A percentile compares a stretch with the other conserved stretches of the same genome.
phyloP scores from a whole-genome alignment of 2,113 vertebrate species.

The Elgaria multicarinata region DNA sequence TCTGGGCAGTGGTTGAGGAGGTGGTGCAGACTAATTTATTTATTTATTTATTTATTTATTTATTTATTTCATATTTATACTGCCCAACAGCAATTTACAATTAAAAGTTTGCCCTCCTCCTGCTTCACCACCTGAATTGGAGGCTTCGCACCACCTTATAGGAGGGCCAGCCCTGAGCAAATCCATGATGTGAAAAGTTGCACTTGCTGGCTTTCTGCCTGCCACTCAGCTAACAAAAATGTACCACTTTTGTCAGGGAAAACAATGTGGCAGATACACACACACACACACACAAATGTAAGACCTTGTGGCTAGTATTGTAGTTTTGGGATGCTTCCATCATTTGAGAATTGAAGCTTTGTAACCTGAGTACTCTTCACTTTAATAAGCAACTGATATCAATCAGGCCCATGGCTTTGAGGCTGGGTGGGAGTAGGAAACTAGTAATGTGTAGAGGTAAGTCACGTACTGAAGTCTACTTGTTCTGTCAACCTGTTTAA shows the following conservation, averaged over 20 bases:
- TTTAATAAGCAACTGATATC: rapidly evolving
- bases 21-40: too few species aligned
- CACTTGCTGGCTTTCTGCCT: not conserved
- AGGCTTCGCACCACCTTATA: too few species aligned
- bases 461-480: rapidly evolving
- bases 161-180: not conserved
- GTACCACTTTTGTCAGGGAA: not conserved
- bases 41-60: too few species aligned
- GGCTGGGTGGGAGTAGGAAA: not conserved
- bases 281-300: too few species aligned
- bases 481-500: rapidly evolving
- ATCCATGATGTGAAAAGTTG: not conserved
- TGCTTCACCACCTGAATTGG: too few species aligned
- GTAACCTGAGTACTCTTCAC: rapidly evolving
- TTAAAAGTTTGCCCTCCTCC: too few species aligned
- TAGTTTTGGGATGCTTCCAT: rapidly evolving
- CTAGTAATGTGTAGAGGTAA: rapidly evolving
- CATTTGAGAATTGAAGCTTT: rapidly evolving
- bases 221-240: not conserved
- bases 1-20: too few species aligned
- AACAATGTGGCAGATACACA: not conserved
- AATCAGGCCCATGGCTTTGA: not conserved
- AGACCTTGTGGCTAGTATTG: not conserved
- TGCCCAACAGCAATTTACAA: too few species aligned
- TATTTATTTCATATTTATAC: too few species aligned